A percentile compares a stretch with the other conserved stretches of the same genome.
phyloP scores from a whole-genome alignment of 2,113 vertebrate genomes.

The Leucosticte australis region DNA sequence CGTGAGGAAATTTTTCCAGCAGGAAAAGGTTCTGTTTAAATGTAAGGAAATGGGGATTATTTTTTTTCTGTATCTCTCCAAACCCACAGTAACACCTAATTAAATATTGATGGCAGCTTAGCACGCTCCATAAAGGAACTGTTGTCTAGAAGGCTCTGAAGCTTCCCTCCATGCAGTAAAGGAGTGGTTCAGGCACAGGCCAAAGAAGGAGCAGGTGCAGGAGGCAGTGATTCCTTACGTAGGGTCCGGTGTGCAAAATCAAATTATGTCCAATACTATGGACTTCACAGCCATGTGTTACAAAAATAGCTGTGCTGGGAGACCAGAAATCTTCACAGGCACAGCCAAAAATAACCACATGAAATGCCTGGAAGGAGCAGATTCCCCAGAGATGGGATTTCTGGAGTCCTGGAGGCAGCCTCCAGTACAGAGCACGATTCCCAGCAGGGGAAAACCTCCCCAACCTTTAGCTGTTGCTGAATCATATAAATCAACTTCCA shows the following conservation, averaged over 20 bases:
- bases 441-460: not conserved
- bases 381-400: constrained; percentile 35
- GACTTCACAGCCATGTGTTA: constrained; percentile 1
- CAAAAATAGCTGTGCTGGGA: constrained; percentile 45
- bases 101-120: constrained; percentile 33
- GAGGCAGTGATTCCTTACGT: not conserved
- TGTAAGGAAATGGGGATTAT: not conserved
- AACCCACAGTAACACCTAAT: constrained; percentile 30
- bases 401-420: not conserved
- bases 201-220: constrained; percentile 15
- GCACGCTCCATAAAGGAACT: not conserved
- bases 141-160: constrained; percentile 1
- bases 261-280: not conserved
- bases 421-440: not conserved
- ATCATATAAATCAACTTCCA: not conserved
- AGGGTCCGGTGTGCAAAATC: not conserved
- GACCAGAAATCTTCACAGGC: constrained; percentile 26
- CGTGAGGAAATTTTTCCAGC: not conserved
- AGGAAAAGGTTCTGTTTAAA: not conserved
- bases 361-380: constrained; percentile 30
- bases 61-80: constrained; percentile 3
- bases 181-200: not conserved
- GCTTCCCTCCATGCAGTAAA: not conserved
- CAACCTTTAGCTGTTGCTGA: not conserved
- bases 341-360: constrained; percentile 51